Base-by-base conservation (phyloP, 1,140 invertebrate genomes). In the Monomorium pharaonis region DNA sequence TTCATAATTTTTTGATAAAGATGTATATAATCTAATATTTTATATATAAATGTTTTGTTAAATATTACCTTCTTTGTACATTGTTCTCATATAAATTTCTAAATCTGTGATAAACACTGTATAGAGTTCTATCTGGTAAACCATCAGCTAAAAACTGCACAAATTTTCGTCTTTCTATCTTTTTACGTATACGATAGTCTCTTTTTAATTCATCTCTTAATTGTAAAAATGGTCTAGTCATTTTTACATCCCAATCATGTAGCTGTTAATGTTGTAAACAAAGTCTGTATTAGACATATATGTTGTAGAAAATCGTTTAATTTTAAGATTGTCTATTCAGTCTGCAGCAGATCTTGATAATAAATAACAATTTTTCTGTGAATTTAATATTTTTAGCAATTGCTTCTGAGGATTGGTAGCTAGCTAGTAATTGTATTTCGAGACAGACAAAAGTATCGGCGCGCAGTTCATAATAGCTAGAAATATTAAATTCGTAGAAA, bases 21-120 rank as follows among this genome's bases (percentile, higher is more conserved):
- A 47, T 76, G 58, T 0, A 42, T 44, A 76, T 16, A 51, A 65
- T n/a, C n/a, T n/a, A 24, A 44, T 65, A 0, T 42, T 65, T 2
- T 69, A 21, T 3, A 60, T 78, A 51, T 49, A n/a, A 60, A 49
- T 7, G 51, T 33, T 60, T 47, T 49, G 4, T n/a, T 69, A 49
- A 24, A 77, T 12, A 49, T 86, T 91, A 94, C 93, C 92, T 94
- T 30, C 24, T 67, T 33, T 87, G 75, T 75, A 89, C 67, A 58
- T 85, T 89, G 30, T 62, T 12, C 7, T 54, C 12, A 56, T 89
- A 92, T 18, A 93, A 78, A 44, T 83, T 89, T 83, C 69, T 91
- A 81, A 94, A 94, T 89, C 93, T 90, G 12, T 92, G 78, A 69
- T 92, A 92, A 67, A 94, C 91, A 81, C 93, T 94, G 30, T 92